phyloP scores from a whole-genome alignment of 2,797 vertebrate species.

The Sibirionetta formosa region DNA sequence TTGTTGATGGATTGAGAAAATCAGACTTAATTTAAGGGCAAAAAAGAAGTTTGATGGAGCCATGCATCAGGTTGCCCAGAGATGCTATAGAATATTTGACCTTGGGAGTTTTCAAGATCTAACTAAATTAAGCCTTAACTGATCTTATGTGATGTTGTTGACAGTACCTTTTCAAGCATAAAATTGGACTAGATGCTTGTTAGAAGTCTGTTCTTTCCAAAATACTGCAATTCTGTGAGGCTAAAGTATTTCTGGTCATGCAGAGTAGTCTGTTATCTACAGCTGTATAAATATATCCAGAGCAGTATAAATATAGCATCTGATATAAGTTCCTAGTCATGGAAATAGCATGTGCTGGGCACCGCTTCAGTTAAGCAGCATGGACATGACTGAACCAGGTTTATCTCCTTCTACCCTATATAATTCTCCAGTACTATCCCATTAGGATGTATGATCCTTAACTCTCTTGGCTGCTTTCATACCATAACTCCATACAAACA shows the following conservation, averaged over 20 bases:
- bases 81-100: neutral
- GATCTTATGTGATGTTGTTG: neutral
- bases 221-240: neutral
- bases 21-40: neutral
- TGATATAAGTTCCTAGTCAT: no score
- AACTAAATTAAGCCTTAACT: no score
- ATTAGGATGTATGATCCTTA: neutral
- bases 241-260: neutral
- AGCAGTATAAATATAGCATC: neutral
- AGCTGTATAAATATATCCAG: neutral
- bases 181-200: neutral
- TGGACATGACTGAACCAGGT: neutral
- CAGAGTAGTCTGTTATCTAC: neutral
- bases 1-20: neutral
- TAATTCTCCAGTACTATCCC: neutral
- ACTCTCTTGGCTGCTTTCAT: neutral
- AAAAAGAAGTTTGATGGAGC: neutral
- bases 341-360: neutral
- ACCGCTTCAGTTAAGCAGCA: neutral
- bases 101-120: neutral
- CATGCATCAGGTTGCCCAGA: neutral
- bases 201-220: neutral
- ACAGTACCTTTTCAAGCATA: neutral
- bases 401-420: fast-evolving
- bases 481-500: neutral